These are phyloP conservation scores for Karalla daura DNA, from an alignment of 2,797 vertebrate species.

Conservation along the genomic window DNA sequence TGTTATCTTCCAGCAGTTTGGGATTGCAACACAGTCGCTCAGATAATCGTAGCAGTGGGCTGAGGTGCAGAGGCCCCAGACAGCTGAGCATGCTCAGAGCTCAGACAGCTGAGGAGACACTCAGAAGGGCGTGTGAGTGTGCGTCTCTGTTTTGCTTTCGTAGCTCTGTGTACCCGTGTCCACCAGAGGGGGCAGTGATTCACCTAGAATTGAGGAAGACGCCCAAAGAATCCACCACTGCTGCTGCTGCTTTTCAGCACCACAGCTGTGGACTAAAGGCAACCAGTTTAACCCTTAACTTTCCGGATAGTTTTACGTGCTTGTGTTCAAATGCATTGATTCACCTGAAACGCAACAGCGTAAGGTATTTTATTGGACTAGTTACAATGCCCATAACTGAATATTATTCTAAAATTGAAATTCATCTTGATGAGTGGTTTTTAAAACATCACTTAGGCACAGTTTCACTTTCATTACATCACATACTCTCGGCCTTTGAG, in stretches of 20 bases:
- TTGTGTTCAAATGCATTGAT: slow-evolving; percentile 23
- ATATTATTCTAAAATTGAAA: rapidly evolving
- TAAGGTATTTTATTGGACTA: not conserved
- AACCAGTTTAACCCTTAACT: slow-evolving; percentile 73
- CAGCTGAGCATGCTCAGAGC: not conserved
- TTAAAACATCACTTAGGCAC: not conserved
- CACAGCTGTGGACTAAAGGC: slow-evolving; percentile 63
- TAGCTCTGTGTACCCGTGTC: slow-evolving; percentile 8
- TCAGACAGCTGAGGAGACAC: not conserved
- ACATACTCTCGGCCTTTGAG: not conserved
- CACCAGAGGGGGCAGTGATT: slow-evolving; percentile 71
- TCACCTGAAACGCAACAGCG: not conserved
- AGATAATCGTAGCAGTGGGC: not conserved
- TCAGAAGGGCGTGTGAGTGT: not conserved
- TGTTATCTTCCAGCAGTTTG: slow-evolving; percentile 4
- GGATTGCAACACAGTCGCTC: not conserved
- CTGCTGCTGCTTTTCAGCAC: slow-evolving; percentile 76
- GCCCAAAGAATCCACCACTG: not conserved
- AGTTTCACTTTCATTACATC: not conserved
- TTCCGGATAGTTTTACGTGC: slow-evolving; percentile 35
- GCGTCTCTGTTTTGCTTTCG: not conserved
- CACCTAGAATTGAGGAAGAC: slow-evolving; percentile 28
- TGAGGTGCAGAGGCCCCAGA: not conserved
- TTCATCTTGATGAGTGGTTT: not conserved
- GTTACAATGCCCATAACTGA: not conserved